These are phyloP conservation scores for Petrolisthes manimaculis DNA, from an alignment of 2,888 invertebrate genomes.

Conservation along the genomic window DNA sequence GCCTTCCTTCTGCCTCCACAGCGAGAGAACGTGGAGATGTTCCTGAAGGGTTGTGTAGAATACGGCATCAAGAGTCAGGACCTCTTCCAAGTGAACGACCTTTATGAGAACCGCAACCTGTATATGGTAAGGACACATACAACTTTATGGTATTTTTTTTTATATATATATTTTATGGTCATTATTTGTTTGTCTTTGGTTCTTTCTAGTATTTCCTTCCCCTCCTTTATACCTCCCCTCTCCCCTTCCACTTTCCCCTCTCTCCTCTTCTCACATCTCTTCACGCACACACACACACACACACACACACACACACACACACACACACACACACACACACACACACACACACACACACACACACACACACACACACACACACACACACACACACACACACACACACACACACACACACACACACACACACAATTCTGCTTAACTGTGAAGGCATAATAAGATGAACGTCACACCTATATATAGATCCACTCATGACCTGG, in stretches of 20 bases:
- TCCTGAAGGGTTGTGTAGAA: slow-evolving; percentile 70
- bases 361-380: neutral
- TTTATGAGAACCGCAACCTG: slow-evolving; percentile 71
- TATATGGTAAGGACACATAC: slow-evolving; percentile 68
- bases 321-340: slow-evolving; percentile 8
- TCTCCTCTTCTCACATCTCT: neutral
- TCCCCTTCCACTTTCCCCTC: neutral
- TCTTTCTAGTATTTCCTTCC: neutral
- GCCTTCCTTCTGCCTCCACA: slow-evolving; percentile 56
- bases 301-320: slow-evolving; percentile 20
- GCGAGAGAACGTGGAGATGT: slow-evolving; percentile 70
- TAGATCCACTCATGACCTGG: too few species aligned
- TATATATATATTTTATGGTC: neutral
- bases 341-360: neutral
- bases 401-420: slow-evolving; percentile 21
- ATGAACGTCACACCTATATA: too few species aligned
- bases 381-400: slow-evolving; percentile 35
- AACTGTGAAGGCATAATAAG: too few species aligned
- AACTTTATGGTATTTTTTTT: neutral
- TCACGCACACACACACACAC: neutral
- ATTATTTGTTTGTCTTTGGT: neutral
- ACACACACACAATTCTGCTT: neutral
- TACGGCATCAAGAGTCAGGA: slow-evolving; percentile 71
- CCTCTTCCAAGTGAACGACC: slow-evolving; percentile 71
- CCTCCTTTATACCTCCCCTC: neutral